Base-by-base conservation (phyloP, 2,888 invertebrate genomes). In the Isoperla grammatica region DNA sequence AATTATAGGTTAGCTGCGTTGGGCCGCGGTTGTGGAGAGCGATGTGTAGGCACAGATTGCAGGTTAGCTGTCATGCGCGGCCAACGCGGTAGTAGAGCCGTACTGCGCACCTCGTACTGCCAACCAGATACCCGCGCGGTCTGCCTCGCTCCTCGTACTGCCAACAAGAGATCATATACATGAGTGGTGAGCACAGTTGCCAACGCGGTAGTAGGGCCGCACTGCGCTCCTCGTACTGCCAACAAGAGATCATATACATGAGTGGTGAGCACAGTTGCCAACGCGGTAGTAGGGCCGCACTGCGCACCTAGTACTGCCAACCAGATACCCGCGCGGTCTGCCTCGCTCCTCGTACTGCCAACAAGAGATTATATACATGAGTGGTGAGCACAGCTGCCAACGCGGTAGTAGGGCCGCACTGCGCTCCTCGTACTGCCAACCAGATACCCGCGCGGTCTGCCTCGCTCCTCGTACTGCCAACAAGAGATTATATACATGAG, bases 51-150 rank as follows among this genome's bases (percentile, higher is more conserved):
- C 45, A 19, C 45, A 17, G 45, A 45, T 45, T 45, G 45, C 19
- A 45, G 45, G 45, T 45, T 45, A 17, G 15, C 45, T 45, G 17
- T 15, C 45, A 45, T 45, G 45, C 45, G 45, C 45, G 45, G 45
- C 45, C 29, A 29, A 8, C 29, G 11, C 45, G 4, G 19, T 6
- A 19, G 17, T 17, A 45, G 11, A 17, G 2, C 19, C 17, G 17
- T 45, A 45, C 45, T 45, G 45, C 45, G 45, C 45, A 45, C 15
- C 17, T 19, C 17, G 5, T 45, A 45, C 45, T 45, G 45, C 45
- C 45, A 45, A 45, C 40, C 4, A 4, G 5, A 6, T 4, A 4
- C 5, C 29, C 29, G 29, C 8, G 29, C 29, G 29, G 29, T 8
- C 29, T 29, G 29, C 8, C 8, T 4, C 29, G 29, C 29, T 6